phyloP scores from a whole-genome alignment of 2,113 vertebrate species.

The Myrmecophaga tridactyla region DNA sequence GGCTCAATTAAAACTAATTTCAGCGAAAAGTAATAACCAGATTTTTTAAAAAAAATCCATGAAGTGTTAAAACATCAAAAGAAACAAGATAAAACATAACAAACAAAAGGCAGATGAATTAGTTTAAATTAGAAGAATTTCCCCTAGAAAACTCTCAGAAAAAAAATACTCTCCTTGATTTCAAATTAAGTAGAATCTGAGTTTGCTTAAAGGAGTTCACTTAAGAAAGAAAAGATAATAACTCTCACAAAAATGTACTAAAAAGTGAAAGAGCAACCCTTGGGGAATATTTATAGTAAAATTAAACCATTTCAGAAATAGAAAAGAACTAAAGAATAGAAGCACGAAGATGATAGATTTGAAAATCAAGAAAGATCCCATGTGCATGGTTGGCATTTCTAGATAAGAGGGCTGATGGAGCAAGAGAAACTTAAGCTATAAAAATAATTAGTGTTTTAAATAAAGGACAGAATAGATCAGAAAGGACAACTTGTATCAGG shows the following conservation, averaged over 20 bases:
- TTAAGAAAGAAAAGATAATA: background rate
- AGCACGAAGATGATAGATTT: background rate
- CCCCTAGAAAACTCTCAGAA: background rate
- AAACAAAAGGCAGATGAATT: background rate
- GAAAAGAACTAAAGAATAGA: background rate
- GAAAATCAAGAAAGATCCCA: background rate
- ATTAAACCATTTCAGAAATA: constrained; percentile 1
- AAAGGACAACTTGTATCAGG: too few species aligned
- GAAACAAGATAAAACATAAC: background rate
- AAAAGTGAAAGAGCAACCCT: background rate
- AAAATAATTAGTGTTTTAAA: background rate
- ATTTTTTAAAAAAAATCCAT: background rate
- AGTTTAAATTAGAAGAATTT: background rate
- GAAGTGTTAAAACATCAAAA: background rate
- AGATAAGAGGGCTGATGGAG: background rate
- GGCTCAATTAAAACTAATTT: background rate
- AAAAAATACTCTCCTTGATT: background rate
- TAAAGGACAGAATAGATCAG: background rate
- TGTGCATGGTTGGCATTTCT: background rate
- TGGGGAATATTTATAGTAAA: background rate
- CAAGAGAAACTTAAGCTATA: background rate
- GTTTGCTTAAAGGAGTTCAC: background rate
- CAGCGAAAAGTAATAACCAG: background rate
- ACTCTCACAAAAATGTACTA: background rate
- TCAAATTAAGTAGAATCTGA: background rate